Conservation (phyloP, 30 jellyfish, hydroid and myxozoan genomes). For the Turritopsis rubra region DNA sequence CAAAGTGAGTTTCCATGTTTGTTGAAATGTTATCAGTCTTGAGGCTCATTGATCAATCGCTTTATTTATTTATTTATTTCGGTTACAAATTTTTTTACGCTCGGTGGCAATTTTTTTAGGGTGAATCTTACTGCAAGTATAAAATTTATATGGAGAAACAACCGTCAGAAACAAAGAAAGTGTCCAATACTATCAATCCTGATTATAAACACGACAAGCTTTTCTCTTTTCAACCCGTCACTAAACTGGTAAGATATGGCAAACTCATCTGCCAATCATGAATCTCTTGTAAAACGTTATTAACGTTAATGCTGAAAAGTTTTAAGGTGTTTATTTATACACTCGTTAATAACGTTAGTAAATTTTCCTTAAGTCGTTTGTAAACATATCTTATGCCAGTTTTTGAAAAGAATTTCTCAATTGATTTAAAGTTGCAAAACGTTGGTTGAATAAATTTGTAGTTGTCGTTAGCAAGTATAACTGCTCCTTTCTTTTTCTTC, state of each 20-base stretch:
- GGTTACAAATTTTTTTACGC: no score
- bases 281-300: not conserved
- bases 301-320: no score
- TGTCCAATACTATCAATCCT: constrained; percentile 76
- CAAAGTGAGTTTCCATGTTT: constrained; percentile 43
- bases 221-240: constrained; percentile 71
- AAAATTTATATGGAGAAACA: constrained; percentile 61
- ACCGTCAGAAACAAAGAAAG: constrained; percentile 33
- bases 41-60: no score
- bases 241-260: constrained; percentile 49
- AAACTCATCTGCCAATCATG: not conserved
- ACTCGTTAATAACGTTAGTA: no score
- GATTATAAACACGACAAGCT: constrained; percentile 65
- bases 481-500: no score
- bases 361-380: not conserved
- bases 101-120: no score
- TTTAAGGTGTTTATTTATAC: no score
- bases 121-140: constrained; percentile 83
- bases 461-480: no score
- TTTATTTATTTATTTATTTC: no score
- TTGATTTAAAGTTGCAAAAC: not conserved
- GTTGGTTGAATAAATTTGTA: not conserved
- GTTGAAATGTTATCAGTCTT: not conserved
- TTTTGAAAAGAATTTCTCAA: not conserved
- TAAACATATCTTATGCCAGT: no score